Base-by-base conservation (phyloP, 2,888 invertebrate species). In the Thecophora atra region DNA sequence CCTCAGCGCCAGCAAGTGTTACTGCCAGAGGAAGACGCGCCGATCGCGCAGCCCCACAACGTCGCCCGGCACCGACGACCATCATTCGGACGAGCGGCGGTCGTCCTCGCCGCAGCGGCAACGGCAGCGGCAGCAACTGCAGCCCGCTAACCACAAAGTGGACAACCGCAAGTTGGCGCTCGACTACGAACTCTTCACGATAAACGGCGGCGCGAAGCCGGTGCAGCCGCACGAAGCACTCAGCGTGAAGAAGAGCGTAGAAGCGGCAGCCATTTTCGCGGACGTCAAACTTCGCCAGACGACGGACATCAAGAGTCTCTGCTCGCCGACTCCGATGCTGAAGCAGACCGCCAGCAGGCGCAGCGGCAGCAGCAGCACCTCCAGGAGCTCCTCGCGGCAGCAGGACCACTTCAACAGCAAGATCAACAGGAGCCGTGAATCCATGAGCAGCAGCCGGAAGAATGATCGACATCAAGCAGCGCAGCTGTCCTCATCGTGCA, bases 191-290 rank as follows among this genome's bases (percentile, higher is more conserved):
- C 87, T 93, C 73, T 90, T 93, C 80, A 89, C 88, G 24, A 83
- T 88, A 21, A 82, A 84, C 19, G 87, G 87, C 85, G 87, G 88
- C 85, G 88, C 89, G 83, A 84, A 90, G 86, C 80, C 89, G 81
- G 88, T 89, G 83, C 83, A 87, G 52, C 89, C 89, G 0, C 89
- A 89, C 67, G 94, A 94, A 79, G 94, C 94, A 0, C 87, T 95
- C 0, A 94, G 94, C 70, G 94, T 95, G 37, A 95, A 95, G 85
- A 95, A 95, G 83, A 93, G 94, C 3, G 95, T 95, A 0, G 95
- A 95, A 85, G 95, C 95, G 80, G 95, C 95, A 0, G 95, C 95
- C 0, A 87, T 95, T 37, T 95, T 96, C 83, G 93, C 93, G 0
- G 93, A 94, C 81, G 91, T 92, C 60, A 90, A 91, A 51, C 88